Base-by-base conservation (phyloP, 1,140 invertebrate genomes). In the Potamilus streckersoni region DNA sequence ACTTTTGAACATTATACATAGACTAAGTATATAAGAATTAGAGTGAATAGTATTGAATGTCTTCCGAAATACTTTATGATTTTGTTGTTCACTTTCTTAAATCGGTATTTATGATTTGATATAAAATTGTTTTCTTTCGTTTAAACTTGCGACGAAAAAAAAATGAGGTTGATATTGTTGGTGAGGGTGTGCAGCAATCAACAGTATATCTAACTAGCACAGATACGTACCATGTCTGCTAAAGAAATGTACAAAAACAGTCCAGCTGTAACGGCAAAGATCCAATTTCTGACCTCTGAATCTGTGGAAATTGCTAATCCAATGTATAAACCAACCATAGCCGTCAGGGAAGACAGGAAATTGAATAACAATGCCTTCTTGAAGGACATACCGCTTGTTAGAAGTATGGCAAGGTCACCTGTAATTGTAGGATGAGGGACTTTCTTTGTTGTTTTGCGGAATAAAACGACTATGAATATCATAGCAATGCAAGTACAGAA, bases 341-440 rank as follows among this genome's bases (percentile, higher is more conserved):
- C 94, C 12, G 92, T 93, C 66, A 92, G 91, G 5, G 93, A 93
- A 16, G 92, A 93, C 0, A 94, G 84, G 71, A 94, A 92, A 84
- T 94, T 94, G 84, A 93, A 93, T 13, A 92, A 72, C 20, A 94
- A 79, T 5, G 93, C 94, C 82, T 93, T 91, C 63, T 90, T 89
- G 77, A 93, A 90, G 0, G 91, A 90, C 91, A 94, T 20, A 56
- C 96, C 96, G 16, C 95, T 95, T 89, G 96, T 96, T 60, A 98
- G 90, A 19, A 98, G 91, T 61, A 98, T 95, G 17, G 96, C 96
- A 92, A 97, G 97, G 90, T 98, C 96, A 61, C 95, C 94, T 95
- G 87, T 68, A 82, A 84, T 57, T 69, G 61, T 27, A 74, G 19
- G 20, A 23, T 66, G 66, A 70, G 38, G 11, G 38, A 49, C 11